Evolutionary conservation across 2,888 invertebrate species (phyloP).

Genomic region (Tribolium freemani): DNA sequence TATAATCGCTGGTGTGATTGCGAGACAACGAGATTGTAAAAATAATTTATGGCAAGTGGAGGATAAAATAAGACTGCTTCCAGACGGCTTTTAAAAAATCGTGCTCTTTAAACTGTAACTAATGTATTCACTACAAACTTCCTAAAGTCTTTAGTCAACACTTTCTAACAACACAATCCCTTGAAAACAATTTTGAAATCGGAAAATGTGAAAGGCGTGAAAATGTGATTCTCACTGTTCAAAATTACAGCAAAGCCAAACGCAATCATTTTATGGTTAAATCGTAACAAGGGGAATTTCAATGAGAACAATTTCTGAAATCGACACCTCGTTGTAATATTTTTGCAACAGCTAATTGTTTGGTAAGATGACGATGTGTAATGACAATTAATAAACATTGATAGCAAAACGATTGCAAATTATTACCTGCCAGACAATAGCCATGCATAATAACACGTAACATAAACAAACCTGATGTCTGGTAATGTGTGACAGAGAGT

Average conservation of each 20-base stretch:
- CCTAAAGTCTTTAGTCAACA: not conserved
- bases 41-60: conserved; percentile 8
- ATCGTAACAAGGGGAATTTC: conserved; percentile 2
- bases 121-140: not conserved
- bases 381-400: conserved; percentile 21
- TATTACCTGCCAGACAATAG: conserved; percentile 4
- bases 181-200: conserved; percentile 10
- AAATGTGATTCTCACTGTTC: conserved; percentile 5
- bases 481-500: conserved; percentile 1
- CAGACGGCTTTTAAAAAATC: not conserved
- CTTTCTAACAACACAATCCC: not conserved
- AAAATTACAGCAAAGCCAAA: not conserved
- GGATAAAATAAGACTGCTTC: conserved; percentile 1
- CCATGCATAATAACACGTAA: conserved; percentile 1
- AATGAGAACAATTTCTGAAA: conserved; percentile 25
- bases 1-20: not conserved
- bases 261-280: conserved; percentile 15
- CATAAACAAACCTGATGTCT: conserved; percentile 3
- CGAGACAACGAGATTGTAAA: not conserved
- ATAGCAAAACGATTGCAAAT: conserved; percentile 9
- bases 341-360: conserved; percentile 21
- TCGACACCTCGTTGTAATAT: not conserved
- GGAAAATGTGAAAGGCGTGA: conserved; percentile 13
- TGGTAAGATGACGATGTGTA: conserved; percentile 6
- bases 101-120: not conserved